These are phyloP conservation scores for Chelonus formosanus DNA, from an alignment of 2,888 invertebrate species.

Conservation along the genomic window DNA sequence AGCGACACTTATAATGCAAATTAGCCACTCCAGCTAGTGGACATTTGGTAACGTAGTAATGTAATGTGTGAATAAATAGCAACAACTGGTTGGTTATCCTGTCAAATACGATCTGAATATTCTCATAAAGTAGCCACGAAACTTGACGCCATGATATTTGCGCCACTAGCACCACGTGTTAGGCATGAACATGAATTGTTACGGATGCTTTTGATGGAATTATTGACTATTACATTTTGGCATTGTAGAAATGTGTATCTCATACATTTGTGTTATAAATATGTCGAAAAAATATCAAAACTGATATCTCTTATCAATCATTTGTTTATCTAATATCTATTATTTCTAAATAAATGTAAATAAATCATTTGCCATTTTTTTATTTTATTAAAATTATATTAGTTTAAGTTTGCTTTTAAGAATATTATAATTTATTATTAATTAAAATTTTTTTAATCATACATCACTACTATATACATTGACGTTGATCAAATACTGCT, in stretches of 20 bases:
- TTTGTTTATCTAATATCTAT: too few relatives aligned
- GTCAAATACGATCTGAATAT: conserved; percentile 62
- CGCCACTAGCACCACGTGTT: conserved; percentile 29
- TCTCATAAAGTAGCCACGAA: conserved; percentile 59
- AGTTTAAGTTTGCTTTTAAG: background rate
- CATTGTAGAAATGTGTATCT: conserved; percentile 60
- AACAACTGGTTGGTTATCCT: conserved; percentile 63
- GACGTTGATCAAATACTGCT: too few relatives aligned
- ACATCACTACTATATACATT: too few relatives aligned
- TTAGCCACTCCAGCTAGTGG: conserved; percentile 50
- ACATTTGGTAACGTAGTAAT: conserved; percentile 59
- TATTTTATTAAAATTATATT: background rate
- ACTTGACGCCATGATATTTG: conserved; percentile 30
- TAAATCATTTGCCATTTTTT: too few relatives aligned
- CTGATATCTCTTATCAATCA: too few relatives aligned
- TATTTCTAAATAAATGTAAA: too few relatives aligned
- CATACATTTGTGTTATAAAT: conserved; percentile 1
- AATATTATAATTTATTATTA: background rate
- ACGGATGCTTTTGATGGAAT: conserved; percentile 66
- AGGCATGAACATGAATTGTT: conserved; percentile 62
- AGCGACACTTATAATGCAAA: conserved; percentile 64
- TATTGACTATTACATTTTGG: conserved; percentile 64
- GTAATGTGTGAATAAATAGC: conserved; percentile 66
- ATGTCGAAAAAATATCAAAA: background rate
- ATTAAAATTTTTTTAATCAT: background rate